phyloP scores from a whole-genome alignment of 2,113 vertebrate species.

The Cinclus cinclus region DNA sequence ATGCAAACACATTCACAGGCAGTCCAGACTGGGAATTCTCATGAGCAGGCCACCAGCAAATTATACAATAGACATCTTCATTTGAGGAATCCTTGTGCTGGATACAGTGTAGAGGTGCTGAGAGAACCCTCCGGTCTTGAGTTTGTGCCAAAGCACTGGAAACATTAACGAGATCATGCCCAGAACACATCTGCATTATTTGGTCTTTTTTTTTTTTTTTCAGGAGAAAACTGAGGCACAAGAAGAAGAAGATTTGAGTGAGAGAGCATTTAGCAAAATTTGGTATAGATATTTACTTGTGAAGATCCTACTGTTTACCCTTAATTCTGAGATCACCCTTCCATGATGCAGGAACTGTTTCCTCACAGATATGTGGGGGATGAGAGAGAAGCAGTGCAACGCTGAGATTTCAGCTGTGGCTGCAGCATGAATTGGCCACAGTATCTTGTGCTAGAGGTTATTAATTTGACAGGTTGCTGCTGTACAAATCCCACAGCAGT shows the following conservation, averaged over 20 bases:
- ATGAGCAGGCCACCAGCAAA: neutral
- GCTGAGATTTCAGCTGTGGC: neutral
- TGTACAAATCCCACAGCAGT: constrained; percentile 50
- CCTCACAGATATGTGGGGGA: neutral
- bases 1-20: neutral
- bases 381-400: neutral
- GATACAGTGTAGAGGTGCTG: neutral
- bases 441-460: neutral
- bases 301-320: neutral
- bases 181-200: neutral
- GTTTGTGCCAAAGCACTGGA: neutral
- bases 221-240: neutral
- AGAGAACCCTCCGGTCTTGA: neutral
- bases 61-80: neutral
- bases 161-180: neutral
- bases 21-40: neutral
- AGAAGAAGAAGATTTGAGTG: neutral
- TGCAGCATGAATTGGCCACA: neutral
- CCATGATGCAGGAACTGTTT: neutral
- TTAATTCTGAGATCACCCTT: neutral
- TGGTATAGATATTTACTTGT: neutral
- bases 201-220: neutral
- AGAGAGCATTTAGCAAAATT: neutral
- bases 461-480: constrained; percentile 53
- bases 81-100: neutral